Conservation (phyloP, 2,113 vertebrate species). For the Plestiodon gilberti region DNA sequence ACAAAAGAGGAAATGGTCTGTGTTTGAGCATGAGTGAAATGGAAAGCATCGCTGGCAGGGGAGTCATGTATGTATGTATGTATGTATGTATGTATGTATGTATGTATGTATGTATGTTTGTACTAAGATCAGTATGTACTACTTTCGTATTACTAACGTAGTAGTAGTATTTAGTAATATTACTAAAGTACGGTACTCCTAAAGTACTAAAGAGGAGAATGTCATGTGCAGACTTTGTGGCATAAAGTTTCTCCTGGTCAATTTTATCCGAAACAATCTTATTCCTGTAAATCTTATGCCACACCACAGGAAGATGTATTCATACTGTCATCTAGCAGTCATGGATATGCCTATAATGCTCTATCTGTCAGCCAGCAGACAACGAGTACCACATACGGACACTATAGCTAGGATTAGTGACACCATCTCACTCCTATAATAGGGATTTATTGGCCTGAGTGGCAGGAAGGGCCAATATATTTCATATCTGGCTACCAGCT, state of each 20-base stretch:
- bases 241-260: neutral
- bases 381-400: neutral
- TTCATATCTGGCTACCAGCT: neutral
- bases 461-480: neutral
- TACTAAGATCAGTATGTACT: neutral
- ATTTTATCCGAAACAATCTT: accelerated
- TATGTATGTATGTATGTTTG: too few species aligned
- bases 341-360: neutral
- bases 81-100: too few species aligned
- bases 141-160: too few species aligned
- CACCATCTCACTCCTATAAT: neutral
- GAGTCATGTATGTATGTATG: neutral
- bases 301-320: neutral
- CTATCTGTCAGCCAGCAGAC: neutral
- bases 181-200: too few species aligned
- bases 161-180: too few species aligned
- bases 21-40: neutral
- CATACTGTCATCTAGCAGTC: accelerated
- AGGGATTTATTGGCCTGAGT: neutral
- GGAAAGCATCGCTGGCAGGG: neutral
- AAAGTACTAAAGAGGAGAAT: neutral
- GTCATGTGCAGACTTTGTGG: neutral
- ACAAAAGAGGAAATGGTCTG: neutral
- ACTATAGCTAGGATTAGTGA: neutral
- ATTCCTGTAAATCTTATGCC: accelerated